phyloP scores from a whole-genome alignment of 2,888 invertebrate species.

The Chloroclystis v-ata region DNA sequence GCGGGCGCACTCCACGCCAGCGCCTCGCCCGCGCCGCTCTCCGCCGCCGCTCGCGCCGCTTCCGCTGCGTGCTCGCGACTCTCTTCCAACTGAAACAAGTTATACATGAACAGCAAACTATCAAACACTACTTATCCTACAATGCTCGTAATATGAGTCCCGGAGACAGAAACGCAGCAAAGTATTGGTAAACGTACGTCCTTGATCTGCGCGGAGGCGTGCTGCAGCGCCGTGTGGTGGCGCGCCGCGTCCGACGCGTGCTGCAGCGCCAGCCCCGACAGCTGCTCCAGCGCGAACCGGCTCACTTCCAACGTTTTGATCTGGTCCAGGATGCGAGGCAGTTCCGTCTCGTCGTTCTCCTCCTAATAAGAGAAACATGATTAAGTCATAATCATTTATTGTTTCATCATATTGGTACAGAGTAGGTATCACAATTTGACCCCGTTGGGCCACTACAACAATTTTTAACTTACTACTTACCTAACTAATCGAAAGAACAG shows the following conservation, averaged over 20 bases:
- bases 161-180: too few relatives aligned
- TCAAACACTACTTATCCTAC: too few relatives aligned
- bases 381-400: too few relatives aligned
- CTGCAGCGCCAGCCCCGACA: constrained; percentile 52
- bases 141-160: too few relatives aligned
- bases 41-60: constrained; percentile 48
- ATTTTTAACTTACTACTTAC: too few relatives aligned
- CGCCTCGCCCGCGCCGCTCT: constrained; percentile 48
- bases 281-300: constrained; percentile 54
- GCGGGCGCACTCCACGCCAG: constrained; percentile 55
- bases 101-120: too few relatives aligned
- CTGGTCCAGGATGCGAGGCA: constrained; percentile 53
- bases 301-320: constrained; percentile 47
- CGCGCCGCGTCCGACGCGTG: constrained; percentile 64
- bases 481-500: too few relatives aligned
- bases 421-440: too few relatives aligned
- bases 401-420: too few relatives aligned
- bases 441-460: too few relatives aligned
- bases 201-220: constrained; percentile 52
- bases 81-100: constrained; percentile 54
- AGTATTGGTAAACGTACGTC: constrained; percentile 55
- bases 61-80: constrained; percentile 50
- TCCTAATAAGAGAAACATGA: constrained; percentile 44
- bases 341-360: constrained; percentile 63
- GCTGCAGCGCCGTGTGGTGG: constrained; percentile 46